Evolutionary conservation across 2,797 vertebrate genomes (phyloP).

Genomic region (Emydoidea blandingii): DNA sequence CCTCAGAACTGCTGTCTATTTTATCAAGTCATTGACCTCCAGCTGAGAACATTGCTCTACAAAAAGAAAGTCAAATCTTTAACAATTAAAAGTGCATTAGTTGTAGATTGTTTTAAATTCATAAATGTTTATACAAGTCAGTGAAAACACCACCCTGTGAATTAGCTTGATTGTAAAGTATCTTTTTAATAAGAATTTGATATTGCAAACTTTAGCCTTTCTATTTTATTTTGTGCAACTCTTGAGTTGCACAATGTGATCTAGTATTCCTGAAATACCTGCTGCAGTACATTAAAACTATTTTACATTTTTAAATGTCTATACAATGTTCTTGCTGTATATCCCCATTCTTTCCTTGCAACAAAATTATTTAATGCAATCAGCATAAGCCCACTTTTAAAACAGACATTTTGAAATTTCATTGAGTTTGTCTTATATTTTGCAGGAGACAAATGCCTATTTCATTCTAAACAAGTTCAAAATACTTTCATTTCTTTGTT

Average conservation of each 20-base stretch:
- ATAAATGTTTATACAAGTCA: slow-evolving; percentile 78
- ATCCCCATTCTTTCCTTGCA: slow-evolving; percentile 62
- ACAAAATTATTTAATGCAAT: slow-evolving; percentile 56
- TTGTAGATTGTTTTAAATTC: slow-evolving; percentile 77
- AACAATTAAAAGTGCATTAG: slow-evolving; percentile 81
- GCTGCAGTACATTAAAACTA: slow-evolving; percentile 72
- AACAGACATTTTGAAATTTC: slow-evolving; percentile 41
- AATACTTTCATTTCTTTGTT: not conserved
- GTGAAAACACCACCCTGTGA: slow-evolving; percentile 81
- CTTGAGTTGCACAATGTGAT: not conserved
- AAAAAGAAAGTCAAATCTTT: slow-evolving; percentile 73
- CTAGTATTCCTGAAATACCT: slow-evolving; percentile 71
- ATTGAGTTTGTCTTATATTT: slow-evolving; percentile 72
- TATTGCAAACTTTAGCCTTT: slow-evolving; percentile 75
- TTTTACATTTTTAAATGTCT: slow-evolving; percentile 71
- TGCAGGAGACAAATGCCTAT: slow-evolving; percentile 74
- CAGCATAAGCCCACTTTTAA: slow-evolving; percentile 52
- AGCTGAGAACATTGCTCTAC: slow-evolving; percentile 76
- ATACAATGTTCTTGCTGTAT: slow-evolving; percentile 65
- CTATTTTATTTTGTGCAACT: slow-evolving; percentile 47
- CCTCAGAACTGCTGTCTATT: slow-evolving; percentile 68
- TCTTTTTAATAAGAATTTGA: slow-evolving; percentile 73
- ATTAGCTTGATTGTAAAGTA: slow-evolving; percentile 80
- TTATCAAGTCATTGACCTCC: slow-evolving; percentile 74
- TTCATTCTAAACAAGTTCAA: slow-evolving; percentile 76